These are phyloP conservation scores for Drosophila demipolita DNA, from an alignment of 2,888 invertebrate species.

Conservation along the genomic window DNA sequence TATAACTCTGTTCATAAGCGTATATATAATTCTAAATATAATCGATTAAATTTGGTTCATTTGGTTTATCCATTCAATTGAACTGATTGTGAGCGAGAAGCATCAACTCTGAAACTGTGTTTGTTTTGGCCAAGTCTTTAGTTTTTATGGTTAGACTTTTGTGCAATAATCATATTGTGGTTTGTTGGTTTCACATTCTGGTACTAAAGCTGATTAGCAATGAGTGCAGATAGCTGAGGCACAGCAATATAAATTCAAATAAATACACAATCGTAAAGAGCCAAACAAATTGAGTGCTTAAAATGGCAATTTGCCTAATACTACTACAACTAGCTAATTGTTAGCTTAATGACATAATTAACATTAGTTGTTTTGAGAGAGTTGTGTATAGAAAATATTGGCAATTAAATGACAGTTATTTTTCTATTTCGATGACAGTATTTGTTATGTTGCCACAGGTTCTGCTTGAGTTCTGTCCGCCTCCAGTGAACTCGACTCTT, in stretches of 20 bases:
- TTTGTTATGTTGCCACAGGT: not conserved
- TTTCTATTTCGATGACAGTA: slow-evolving; percentile 1
- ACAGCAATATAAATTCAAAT: slow-evolving; percentile 21
- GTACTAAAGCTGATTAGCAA: slow-evolving; percentile 65
- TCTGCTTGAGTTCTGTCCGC: slow-evolving; percentile 14
- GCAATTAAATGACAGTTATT: slow-evolving; percentile 1
- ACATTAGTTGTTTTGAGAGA: not conserved
- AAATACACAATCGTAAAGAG: slow-evolving; percentile 10
- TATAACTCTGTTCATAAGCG: not conserved
- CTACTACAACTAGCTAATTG: slow-evolving; percentile 2
- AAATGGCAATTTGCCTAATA: slow-evolving; percentile 3
- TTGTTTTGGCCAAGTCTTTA: slow-evolving; percentile 35
- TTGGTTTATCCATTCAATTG: slow-evolving; percentile 4
- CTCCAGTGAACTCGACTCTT: slow-evolving; percentile 45
- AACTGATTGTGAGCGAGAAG: not conserved
- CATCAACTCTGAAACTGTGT: not conserved
- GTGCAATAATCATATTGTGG: slow-evolving; percentile 67
- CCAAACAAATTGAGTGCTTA: slow-evolving; percentile 9
- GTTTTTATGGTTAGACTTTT: slow-evolving; percentile 53
- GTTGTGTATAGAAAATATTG: not conserved
- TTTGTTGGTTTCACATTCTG: slow-evolving; percentile 48
- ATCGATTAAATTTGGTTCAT: not conserved
- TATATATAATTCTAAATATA: not conserved
- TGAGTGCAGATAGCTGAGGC: slow-evolving; percentile 16
- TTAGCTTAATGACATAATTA: not conserved